Conservation (phyloP, 2,888 invertebrate species). For the Epistrophella euchroma region DNA sequence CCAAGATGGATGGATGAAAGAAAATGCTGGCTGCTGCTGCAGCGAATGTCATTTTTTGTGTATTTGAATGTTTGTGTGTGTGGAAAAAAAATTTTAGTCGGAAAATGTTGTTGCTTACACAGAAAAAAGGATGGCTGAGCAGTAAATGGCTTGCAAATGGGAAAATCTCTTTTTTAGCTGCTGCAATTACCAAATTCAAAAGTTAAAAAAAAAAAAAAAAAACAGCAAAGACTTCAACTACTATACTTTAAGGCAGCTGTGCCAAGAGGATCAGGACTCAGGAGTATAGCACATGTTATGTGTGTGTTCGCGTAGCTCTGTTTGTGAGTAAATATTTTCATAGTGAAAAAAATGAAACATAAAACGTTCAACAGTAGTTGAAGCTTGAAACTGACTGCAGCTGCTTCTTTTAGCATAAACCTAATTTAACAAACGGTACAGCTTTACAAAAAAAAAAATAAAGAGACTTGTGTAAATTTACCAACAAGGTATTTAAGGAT, state of each 20-base stretch:
- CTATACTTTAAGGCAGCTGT: constrained; percentile 39
- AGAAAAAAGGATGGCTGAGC: constrained; percentile 30
- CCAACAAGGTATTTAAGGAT: constrained; percentile 54
- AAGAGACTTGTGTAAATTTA: constrained; percentile 63
- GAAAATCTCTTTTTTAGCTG: constrained; percentile 63
- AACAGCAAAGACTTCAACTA: background rate
- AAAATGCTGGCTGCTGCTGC: constrained; percentile 29
- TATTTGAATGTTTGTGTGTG: background rate
- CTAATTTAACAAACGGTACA: constrained; percentile 58
- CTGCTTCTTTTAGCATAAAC: constrained; percentile 45
- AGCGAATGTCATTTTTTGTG: constrained; percentile 52
- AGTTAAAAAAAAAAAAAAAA: constrained; percentile 19
- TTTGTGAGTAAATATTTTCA: constrained; percentile 70
- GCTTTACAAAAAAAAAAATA: background rate
- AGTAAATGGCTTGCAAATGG: constrained; percentile 66
- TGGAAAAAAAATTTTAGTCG: constrained; percentile 48
- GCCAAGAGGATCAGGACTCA: constrained; percentile 2
- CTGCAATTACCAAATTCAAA: constrained; percentile 74
- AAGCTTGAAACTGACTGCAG: constrained; percentile 32
- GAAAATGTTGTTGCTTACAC: constrained; percentile 62
- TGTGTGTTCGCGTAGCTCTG: constrained; percentile 39
- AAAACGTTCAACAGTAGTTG: constrained; percentile 15
- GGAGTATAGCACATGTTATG: constrained; percentile 59
- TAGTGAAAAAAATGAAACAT: constrained; percentile 65
- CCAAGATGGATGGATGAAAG: constrained; percentile 69